phyloP scores from a whole-genome alignment of 1,140 invertebrate species.

The Zaprionus kolodkinae region DNA sequence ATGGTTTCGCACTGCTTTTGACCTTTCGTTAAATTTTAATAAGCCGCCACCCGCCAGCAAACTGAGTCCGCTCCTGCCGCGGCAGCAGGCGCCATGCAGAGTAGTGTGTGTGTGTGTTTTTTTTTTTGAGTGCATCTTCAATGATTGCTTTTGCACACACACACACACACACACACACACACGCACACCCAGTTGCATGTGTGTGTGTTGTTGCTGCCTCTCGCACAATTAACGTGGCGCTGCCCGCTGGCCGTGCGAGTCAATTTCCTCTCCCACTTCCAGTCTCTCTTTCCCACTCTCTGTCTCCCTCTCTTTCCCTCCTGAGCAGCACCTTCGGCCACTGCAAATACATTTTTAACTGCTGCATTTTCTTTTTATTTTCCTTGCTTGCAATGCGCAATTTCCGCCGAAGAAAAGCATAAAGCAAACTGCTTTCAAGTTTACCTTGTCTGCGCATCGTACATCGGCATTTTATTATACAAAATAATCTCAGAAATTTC shows the following conservation, averaged over 20 bases:
- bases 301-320: background rate
- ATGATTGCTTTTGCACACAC: conserved; percentile 24
- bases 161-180: background rate
- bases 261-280: conserved; percentile 76
- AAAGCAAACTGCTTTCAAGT: conserved; percentile 4
- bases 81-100: conserved; percentile 7
- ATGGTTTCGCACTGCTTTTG: conserved; percentile 80
- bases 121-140: conserved; percentile 28
- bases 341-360: conserved; percentile 71
- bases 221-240: conserved; percentile 55
- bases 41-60: conserved; percentile 33
- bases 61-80: conserved; percentile 25
- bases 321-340: conserved; percentile 22
- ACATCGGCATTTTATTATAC: conserved; percentile 15
- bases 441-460: conserved; percentile 3
- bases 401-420: conserved; percentile 53
- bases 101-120: conserved; percentile 10
- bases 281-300: too few relatives aligned
- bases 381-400: conserved; percentile 74
- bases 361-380: conserved; percentile 53
- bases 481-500: conserved; percentile 18
- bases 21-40: conserved; percentile 81
- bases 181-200: background rate
- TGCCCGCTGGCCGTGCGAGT: conserved; percentile 59
- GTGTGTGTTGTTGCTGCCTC: background rate